phyloP scores from a whole-genome alignment of 1,140 invertebrate genomes.

The Polypedilum vanderplanki region DNA sequence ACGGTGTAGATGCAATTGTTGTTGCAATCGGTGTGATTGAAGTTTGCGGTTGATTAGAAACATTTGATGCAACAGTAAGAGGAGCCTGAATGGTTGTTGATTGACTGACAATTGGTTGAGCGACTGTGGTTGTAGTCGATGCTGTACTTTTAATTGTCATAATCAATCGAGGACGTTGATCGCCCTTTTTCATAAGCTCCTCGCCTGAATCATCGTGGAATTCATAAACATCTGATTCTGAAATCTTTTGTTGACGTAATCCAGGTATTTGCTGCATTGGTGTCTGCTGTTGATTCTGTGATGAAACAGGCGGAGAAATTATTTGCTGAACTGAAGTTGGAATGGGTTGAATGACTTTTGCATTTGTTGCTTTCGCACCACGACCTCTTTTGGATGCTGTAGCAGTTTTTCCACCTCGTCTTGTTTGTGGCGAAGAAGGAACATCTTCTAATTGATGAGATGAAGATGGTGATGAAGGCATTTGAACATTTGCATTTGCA shows the following conservation, averaged over 20 bases:
- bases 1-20: slow-evolving; percentile 39
- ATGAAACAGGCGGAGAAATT: too few species aligned
- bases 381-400: not conserved
- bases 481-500: slow-evolving; percentile 31
- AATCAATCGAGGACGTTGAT: slow-evolving; percentile 62
- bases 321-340: not conserved
- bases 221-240: slow-evolving; percentile 63
- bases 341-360: slow-evolving; percentile 26
- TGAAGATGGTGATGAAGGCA: slow-evolving; percentile 35
- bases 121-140: slow-evolving; percentile 30
- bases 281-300: slow-evolving; percentile 24
- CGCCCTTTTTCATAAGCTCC: slow-evolving; percentile 48
- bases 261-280: slow-evolving; percentile 31
- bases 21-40: slow-evolving; percentile 27
- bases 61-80: not conserved
- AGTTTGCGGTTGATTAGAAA: not conserved
- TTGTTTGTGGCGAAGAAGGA: slow-evolving; percentile 44
- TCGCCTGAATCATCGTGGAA: slow-evolving; percentile 78
- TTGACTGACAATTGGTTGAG: slow-evolving; percentile 30
- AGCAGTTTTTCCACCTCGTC: not conserved
- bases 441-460: slow-evolving; percentile 36
- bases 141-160: slow-evolving; percentile 69
- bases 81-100: slow-evolving; percentile 25
- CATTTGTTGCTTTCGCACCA: slow-evolving; percentile 24
- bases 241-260: slow-evolving; percentile 32